Base-by-base conservation (phyloP, 2,113 vertebrate species). In the Ovibos moschatus region DNA sequence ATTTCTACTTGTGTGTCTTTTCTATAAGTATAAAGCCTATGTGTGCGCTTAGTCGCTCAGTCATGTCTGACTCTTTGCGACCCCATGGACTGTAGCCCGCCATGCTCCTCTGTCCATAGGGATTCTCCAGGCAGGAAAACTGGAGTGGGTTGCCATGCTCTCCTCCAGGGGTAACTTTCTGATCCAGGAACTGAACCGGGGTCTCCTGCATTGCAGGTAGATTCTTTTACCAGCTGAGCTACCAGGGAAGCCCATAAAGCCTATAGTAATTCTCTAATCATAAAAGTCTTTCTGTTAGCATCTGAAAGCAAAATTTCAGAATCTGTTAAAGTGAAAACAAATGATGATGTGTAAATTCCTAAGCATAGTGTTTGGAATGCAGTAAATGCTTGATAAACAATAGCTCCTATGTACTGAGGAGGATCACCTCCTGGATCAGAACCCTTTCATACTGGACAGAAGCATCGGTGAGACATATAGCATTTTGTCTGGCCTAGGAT, bases 301-400 rank as follows among this genome's bases (percentile, higher is more conserved):
- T 53, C 17, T 96, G 55, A 53, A 94, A 58, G 55, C 89, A 87
- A 86, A 92, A 15, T 87, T 89, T 91, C 78, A 89, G 40, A 88
- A 45, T 89, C 1, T 97, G 36, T 89, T 94, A 30, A 87, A 51
- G 85, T 96, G 74, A 88, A 97, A n/a, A 86, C 82, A 85, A 87
- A 62, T 91, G 30, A 50, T 83, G 25, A 53, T 8, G 9, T 81
- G 53, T 93, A 83, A 95, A 88, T 93, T 87, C 25, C 50, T 93
- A 57, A 95, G 45, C 28, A 79, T 51, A 62, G 62, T 89, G 19
- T 95, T 94, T 78, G 28, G 51, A 51, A 51, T 3, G 55, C 64
- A 86, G 40, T 76, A 76, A 93, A 50, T 57, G 11, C 57, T 89
- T 71, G 79, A 27, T 95, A 89, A 95, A 87, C 81, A 33, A 67